These are phyloP conservation scores for Buphagus erythrorhynchus DNA, from an alignment of 2,797 vertebrate species.

Conservation along the genomic window DNA sequence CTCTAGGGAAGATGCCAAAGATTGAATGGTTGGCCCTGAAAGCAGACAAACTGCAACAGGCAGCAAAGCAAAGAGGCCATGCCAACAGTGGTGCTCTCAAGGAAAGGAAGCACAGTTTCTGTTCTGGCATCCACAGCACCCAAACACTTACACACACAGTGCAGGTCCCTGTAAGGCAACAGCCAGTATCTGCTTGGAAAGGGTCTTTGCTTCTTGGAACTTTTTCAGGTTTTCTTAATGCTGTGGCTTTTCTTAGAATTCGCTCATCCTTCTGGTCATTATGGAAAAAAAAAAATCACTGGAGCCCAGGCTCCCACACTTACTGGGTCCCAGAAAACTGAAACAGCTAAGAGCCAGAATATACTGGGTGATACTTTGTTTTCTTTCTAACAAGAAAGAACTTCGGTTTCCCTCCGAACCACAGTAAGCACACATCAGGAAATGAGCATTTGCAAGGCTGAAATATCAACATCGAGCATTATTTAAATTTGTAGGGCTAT, in stretches of 20 bases:
- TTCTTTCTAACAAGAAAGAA: not conserved
- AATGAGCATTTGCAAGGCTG: conserved; percentile 17
- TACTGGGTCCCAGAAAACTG: not conserved
- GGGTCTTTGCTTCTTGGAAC: not conserved
- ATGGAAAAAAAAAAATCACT: not conserved
- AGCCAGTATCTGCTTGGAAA: not conserved
- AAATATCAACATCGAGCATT: conserved; percentile 30
- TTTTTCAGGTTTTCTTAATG: not conserved
- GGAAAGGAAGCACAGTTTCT: conserved; percentile 33
- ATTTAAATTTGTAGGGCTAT: conserved; percentile 72
- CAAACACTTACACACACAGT: not conserved
- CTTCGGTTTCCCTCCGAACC: not conserved
- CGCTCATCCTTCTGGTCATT: not conserved
- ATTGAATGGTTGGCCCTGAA: conserved; percentile 28
- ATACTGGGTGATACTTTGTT: not conserved
- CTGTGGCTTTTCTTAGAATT: not conserved
- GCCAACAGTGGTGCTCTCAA: conserved; percentile 21
- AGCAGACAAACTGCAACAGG: conserved; percentile 20
- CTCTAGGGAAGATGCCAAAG: conserved; percentile 36
- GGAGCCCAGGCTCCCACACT: not conserved
- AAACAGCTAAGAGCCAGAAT: not conserved
- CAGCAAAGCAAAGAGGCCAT: conserved; percentile 17
- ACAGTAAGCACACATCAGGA: not conserved
- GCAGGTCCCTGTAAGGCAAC: not conserved
- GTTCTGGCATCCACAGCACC: conserved; percentile 16